These are phyloP conservation scores for Deilephila elpenor DNA, from an alignment of 2,888 invertebrate genomes.

Conservation along the genomic window DNA sequence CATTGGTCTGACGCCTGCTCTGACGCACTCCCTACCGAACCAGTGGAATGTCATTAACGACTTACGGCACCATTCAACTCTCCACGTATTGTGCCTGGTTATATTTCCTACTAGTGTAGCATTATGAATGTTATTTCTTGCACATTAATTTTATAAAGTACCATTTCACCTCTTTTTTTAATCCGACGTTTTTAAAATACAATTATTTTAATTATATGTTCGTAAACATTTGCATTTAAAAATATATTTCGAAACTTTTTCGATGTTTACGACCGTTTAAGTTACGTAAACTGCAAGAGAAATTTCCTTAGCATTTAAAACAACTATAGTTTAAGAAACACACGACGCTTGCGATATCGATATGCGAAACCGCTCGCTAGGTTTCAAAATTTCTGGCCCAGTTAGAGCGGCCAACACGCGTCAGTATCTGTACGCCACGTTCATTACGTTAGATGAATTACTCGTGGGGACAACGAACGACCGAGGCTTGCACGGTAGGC, in stretches of 20 bases:
- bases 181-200: not conserved
- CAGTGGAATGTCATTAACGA: slow-evolving; percentile 78
- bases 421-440: slow-evolving; percentile 7
- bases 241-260: not conserved
- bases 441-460: slow-evolving; percentile 37
- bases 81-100: slow-evolving; percentile 47
- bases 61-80: slow-evolving; percentile 66
- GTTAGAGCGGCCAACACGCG: slow-evolving; percentile 10
- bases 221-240: not conserved
- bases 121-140: not conserved
- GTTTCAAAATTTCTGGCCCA: slow-evolving; percentile 23
- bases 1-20: slow-evolving; percentile 69
- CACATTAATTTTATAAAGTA: no score
- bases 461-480: slow-evolving; percentile 57
- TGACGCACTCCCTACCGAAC: slow-evolving; percentile 73
- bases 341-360: slow-evolving; percentile 18
- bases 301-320: slow-evolving; percentile 16
- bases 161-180: not conserved
- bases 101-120: not conserved
- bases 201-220: not conserved
- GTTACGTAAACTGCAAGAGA: slow-evolving; percentile 23
- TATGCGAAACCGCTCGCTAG: slow-evolving; percentile 15
- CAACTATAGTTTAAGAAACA: slow-evolving; percentile 13
- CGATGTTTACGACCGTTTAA: slow-evolving; percentile 16
- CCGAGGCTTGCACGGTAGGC: slow-evolving; percentile 54